Conservation (phyloP, 2,888 invertebrate species). For the Cephus nigrinus region DNA sequence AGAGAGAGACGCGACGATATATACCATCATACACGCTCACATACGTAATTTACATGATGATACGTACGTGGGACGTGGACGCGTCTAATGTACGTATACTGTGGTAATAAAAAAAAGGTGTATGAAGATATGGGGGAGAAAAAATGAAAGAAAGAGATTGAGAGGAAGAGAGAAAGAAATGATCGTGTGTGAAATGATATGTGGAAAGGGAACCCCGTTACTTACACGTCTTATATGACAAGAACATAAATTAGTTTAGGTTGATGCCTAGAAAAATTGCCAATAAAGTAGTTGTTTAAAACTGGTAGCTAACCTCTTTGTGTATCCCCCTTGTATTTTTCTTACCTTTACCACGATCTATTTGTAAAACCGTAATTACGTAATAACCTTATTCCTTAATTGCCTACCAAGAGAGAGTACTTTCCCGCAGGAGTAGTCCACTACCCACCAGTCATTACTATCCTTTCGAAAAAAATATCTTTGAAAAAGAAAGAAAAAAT, state of each 20-base stretch:
- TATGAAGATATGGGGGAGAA: conserved; percentile 26
- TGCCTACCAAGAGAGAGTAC: conserved; percentile 15
- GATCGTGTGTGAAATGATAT: conserved; percentile 7
- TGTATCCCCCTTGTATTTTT: conserved; percentile 53
- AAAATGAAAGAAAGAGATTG: conserved; percentile 22
- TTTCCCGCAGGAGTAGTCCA: neutral
- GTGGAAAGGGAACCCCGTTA: conserved; percentile 3
- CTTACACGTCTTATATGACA: conserved; percentile 52
- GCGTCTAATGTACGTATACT: conserved; percentile 28
- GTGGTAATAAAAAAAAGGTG: conserved; percentile 22
- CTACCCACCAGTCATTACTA: too few species aligned
- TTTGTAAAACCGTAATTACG: conserved; percentile 46
- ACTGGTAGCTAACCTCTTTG: conserved; percentile 67
- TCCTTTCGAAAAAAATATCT: too few species aligned
- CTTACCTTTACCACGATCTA: conserved; percentile 30
- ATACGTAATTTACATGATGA: too few species aligned
- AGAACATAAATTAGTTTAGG: conserved; percentile 64
- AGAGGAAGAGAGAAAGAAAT: neutral
- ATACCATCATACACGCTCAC: too few species aligned
- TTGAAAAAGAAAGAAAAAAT: too few species aligned
- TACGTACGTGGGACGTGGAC: conserved; percentile 4
- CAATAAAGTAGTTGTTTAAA: conserved; percentile 67
- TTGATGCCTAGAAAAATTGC: conserved; percentile 66
- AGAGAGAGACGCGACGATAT: too few species aligned
- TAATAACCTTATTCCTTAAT: conserved; percentile 31